Base-by-base conservation (phyloP, 23 tunicate genomes). In the Botrylloides violaceus region DNA sequence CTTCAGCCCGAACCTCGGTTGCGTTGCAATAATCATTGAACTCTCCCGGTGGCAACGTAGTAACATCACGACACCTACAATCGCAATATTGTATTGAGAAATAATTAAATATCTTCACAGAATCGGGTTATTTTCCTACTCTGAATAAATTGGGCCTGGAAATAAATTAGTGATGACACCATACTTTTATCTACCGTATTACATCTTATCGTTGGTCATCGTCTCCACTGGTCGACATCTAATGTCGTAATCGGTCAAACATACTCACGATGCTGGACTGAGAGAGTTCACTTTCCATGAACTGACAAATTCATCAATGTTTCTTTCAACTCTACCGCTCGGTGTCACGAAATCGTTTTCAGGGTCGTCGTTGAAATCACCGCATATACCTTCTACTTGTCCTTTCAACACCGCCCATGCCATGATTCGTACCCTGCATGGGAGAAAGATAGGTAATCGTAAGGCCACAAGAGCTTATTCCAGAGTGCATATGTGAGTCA, bases 301-400 rank as follows among this genome's bases (percentile, higher is more conserved):
- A 37, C 58, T 79, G 38, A 86, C 85, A 34, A 86, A 86, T 26
- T 34, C 34, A 22, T 73, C 81, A 26, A 74, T 71, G 60, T 86
- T 77, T 35, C 80, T 68, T 29, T 72, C 60, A n/a, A 79, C 63
- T n/a, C 65, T 77, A 32, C 81, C 94, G 3, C 75, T 47, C 34
- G 77, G 62, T 6, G 81, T 66, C 15, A 58, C 43, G 66, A 65
- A 80, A 59, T 86, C 94, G 62, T 86, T 86, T 49, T 19, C 36
- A 3, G 81, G 65, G 47, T 86, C 71, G 3, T 83, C 94, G 58
- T 86, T 84, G 43, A 59, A 86, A 25, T 86, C 83, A 20, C 94
- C 94, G 36, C 94, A 86, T 32, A 86, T 29, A 56, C 94, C 94
- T 66, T 86, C 94, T 4, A 86, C 77, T 35, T 80, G 77, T 26